phyloP scores from a whole-genome alignment of 2,797 vertebrate genomes.

The Passerculus sandwichensis region DNA sequence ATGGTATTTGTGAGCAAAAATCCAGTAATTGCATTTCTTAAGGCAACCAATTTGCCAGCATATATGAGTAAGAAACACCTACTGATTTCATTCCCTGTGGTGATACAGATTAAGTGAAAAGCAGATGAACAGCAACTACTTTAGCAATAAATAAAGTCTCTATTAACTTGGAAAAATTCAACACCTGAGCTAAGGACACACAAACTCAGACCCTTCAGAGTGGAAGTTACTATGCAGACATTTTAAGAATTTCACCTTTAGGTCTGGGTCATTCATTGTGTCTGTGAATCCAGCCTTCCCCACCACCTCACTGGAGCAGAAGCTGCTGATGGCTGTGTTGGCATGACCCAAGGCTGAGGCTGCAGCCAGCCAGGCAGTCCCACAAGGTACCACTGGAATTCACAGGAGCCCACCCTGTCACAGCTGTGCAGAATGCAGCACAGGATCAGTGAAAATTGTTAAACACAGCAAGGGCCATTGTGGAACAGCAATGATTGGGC shows the following conservation, averaged over 20 bases:
- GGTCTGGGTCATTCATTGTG: no score
- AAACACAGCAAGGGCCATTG: background rate
- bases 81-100: background rate
- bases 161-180: background rate
- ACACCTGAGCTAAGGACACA: background rate
- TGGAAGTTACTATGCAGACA: background rate
- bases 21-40: background rate
- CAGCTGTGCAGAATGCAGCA: background rate
- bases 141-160: background rate
- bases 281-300: background rate
- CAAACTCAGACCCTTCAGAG: background rate
- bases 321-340: accelerated
- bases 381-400: accelerated
- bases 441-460: background rate
- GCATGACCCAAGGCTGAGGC: accelerated
- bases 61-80: background rate
- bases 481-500: background rate
- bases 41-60: background rate
- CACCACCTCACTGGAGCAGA: accelerated
- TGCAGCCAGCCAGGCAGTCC: background rate
- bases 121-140: background rate
- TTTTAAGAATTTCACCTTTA: background rate
- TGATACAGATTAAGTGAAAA: background rate
- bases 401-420: background rate
- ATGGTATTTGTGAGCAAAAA: background rate